Conservation (phyloP, 2,888 invertebrate genomes). For the Neria commutata region DNA sequence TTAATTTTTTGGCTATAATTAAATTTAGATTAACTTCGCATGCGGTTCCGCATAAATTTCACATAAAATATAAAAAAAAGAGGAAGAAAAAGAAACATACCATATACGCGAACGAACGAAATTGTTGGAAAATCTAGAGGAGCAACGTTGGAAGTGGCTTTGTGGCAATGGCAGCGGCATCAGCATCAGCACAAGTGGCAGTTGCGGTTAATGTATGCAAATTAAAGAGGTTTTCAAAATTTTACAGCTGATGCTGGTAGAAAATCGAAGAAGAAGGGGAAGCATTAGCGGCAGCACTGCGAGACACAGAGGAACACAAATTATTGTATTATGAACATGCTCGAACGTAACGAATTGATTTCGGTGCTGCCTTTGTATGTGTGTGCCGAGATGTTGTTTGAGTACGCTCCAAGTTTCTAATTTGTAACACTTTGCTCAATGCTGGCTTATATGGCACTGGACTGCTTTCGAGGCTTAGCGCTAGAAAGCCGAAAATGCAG, state of each 20-base stretch:
- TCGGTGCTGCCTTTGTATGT: no score
- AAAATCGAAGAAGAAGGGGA: no score
- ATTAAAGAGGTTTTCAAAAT: background rate
- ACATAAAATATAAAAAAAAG: no score
- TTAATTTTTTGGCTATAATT: conserved; percentile 38
- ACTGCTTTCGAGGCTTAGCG: no score
- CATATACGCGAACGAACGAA: background rate
- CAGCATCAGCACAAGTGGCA: no score
- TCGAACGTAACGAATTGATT: conserved; percentile 2
- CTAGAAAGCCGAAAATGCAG: no score
- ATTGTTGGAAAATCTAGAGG: no score
- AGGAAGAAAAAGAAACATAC: background rate
- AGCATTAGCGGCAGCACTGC: background rate
- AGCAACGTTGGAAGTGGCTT: no score
- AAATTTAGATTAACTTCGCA: conserved; percentile 50
- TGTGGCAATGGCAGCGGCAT: no score
- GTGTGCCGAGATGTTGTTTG: background rate
- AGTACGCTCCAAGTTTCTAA: background rate
- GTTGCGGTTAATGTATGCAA: conserved; percentile 1
- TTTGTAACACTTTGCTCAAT: background rate
- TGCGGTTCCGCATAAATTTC: background rate
- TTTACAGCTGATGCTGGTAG: no score
- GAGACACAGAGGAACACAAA: background rate
- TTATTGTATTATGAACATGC: background rate
- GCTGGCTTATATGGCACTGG: no score